A percentile compares a stretch with the other conserved stretches of the same genome.
Evolutionary conservation across 2,797 vertebrate species (phyloP).

Genomic region (Odontamblyopus rebecca): DNA sequence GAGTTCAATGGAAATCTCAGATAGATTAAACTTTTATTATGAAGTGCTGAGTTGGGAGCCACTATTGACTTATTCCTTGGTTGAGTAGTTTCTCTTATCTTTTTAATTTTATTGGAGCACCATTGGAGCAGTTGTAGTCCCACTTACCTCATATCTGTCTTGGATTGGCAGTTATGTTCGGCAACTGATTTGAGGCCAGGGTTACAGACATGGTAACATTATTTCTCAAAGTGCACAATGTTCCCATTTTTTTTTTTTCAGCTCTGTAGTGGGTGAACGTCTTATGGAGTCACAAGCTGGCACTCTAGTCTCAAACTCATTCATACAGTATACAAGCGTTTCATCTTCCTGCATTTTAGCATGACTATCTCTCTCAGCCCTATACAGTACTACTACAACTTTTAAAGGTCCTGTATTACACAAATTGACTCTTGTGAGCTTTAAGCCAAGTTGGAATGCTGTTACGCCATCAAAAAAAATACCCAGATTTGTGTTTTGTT

Average conservation of each 20-base stretch:
- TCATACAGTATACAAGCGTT: conserved; percentile 46
- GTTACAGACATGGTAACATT: conserved; percentile 11
- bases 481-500: too few relatives aligned
- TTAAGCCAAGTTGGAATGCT: too few relatives aligned
- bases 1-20: neutral
- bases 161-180: conserved; percentile 10
- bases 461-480: too few relatives aligned
- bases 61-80: neutral
- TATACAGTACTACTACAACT: conserved; percentile 24
- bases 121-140: neutral
- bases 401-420: too few relatives aligned
- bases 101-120: neutral
- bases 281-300: conserved; percentile 33
- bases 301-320: conserved; percentile 46
- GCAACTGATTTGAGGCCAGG: conserved; percentile 18
- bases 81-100: neutral
- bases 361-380: conserved; percentile 49
- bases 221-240: conserved; percentile 18
- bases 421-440: too few relatives aligned
- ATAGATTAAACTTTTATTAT: neutral
- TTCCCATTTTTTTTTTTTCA: conserved; percentile 19
- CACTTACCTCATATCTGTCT: conserved; percentile 13
- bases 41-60: neutral
- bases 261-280: conserved; percentile 30
- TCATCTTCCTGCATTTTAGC: conserved; percentile 52